These are phyloP conservation scores for Manduca sexta DNA, from an alignment of 1,140 invertebrate species.

Conservation along the genomic window DNA sequence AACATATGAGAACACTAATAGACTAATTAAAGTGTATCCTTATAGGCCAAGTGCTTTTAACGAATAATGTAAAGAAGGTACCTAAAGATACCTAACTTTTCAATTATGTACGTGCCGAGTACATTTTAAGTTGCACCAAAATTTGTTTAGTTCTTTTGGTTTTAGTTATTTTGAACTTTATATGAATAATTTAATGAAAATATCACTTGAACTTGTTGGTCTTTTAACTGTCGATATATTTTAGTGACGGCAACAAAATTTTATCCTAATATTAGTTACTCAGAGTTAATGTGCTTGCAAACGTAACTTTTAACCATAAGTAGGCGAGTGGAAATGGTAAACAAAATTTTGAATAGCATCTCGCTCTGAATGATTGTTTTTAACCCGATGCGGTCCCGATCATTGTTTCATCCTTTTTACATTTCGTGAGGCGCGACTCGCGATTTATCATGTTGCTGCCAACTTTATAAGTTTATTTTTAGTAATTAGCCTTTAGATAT, in stretches of 20 bases:
- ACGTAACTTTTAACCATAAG: constrained; percentile 31
- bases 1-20: too few species aligned
- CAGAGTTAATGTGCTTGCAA: constrained; percentile 34
- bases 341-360: too few species aligned
- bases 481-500: constrained; percentile 23
- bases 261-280: constrained; percentile 45
- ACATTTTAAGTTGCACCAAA: too few species aligned
- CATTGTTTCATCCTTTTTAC: not conserved
- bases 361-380: not conserved
- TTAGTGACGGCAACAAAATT: constrained; percentile 34
- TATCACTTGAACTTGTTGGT: too few species aligned
- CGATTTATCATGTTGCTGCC: constrained; percentile 28
- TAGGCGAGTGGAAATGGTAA: constrained; percentile 17
- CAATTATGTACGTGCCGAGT: too few species aligned
- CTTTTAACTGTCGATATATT: constrained; percentile 58
- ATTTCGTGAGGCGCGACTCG: not conserved
- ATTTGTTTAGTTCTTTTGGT: too few species aligned
- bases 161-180: too few species aligned
- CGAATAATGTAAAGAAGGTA: too few species aligned
- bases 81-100: too few species aligned
- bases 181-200: too few species aligned
- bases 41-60: too few species aligned
- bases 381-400: not conserved
- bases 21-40: too few species aligned
- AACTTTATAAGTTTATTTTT: constrained; percentile 22